Conservation (phyloP, 2,797 vertebrate species). For the Chaenodraco wilsoni region DNA sequence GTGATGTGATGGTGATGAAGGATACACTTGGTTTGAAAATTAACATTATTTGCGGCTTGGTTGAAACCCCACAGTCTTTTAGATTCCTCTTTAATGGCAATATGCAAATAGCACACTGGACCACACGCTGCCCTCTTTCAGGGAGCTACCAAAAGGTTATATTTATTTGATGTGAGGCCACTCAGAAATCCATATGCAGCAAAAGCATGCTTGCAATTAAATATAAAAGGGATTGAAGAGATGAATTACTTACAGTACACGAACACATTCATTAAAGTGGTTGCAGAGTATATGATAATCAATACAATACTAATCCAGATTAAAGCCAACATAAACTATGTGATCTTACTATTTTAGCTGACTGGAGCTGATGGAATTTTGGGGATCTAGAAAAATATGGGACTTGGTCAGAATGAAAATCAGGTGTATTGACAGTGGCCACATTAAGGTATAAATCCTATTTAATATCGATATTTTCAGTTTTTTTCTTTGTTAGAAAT, state of each 20-base stretch:
- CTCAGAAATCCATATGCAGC: slow-evolving; percentile 10
- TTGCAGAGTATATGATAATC: background rate
- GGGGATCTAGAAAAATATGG: background rate
- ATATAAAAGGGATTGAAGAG: slow-evolving; percentile 1
- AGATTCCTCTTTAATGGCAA: slow-evolving; percentile 36
- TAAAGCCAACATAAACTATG: background rate
- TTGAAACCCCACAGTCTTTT: slow-evolving; percentile 36
- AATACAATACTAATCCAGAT: background rate
- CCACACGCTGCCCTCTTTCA: slow-evolving; percentile 19
- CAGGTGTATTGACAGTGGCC: background rate
- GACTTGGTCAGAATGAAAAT: background rate
- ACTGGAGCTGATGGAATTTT: background rate
- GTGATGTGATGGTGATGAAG: slow-evolving; percentile 39
- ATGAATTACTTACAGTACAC: background rate
- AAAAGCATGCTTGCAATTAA: slow-evolving; percentile 18
- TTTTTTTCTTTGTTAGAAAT: background rate
- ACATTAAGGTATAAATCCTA: background rate
- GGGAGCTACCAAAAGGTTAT: slow-evolving; percentile 5
- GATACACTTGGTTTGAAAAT: slow-evolving; percentile 25
- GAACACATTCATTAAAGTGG: background rate
- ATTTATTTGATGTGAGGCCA: slow-evolving; percentile 10
- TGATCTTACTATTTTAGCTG: background rate
- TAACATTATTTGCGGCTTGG: slow-evolving; percentile 39
- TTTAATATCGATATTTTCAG: slow-evolving; percentile 1
- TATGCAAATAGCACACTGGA: slow-evolving; percentile 9